These are phyloP conservation scores for Holacanthella duospinosa DNA, from an alignment of 2,888 invertebrate species.

Conservation along the genomic window DNA sequence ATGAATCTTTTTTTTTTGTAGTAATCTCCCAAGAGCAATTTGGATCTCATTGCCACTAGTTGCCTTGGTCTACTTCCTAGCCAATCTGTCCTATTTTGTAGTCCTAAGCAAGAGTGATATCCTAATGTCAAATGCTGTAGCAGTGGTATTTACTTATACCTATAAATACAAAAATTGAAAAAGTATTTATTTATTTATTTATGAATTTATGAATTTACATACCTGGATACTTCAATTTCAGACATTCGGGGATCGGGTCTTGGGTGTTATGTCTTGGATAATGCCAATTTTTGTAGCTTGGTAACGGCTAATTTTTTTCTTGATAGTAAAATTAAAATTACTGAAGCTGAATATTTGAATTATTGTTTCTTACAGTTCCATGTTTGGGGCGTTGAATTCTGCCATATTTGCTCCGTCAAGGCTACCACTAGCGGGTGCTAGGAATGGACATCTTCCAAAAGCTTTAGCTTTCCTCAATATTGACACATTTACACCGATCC, in stretches of 20 bases:
- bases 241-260: slow-evolving; percentile 77
- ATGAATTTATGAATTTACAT: neutral
- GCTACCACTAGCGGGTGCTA: slow-evolving; percentile 77
- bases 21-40: slow-evolving; percentile 81
- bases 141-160: slow-evolving; percentile 54
- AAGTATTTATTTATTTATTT: slow-evolving; percentile 12
- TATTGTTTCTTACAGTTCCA: slow-evolving; percentile 40
- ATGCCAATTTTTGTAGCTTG: slow-evolving; percentile 95
- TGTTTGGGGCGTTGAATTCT: slow-evolving; percentile 79
- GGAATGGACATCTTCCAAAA: slow-evolving; percentile 73
- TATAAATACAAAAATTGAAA: slow-evolving; percentile 3
- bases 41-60: slow-evolving; percentile 86
- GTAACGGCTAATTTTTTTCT: slow-evolving; percentile 41
- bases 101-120: slow-evolving; percentile 73
- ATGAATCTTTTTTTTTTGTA: slow-evolving; percentile 51
- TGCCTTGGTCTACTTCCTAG: slow-evolving; percentile 74
- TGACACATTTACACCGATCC: slow-evolving; percentile 69
- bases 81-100: slow-evolving; percentile 82
- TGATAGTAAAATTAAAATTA: neutral
- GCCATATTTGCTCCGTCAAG: slow-evolving; percentile 89
- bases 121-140: slow-evolving; percentile 74
- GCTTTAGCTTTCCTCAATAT: slow-evolving; percentile 78
- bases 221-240: no score
- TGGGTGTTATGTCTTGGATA: slow-evolving; percentile 77
- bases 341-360: neutral